Evolutionary conservation across 2,797 vertebrate species (phyloP).

Genomic region (Acomys russatus): DNA sequence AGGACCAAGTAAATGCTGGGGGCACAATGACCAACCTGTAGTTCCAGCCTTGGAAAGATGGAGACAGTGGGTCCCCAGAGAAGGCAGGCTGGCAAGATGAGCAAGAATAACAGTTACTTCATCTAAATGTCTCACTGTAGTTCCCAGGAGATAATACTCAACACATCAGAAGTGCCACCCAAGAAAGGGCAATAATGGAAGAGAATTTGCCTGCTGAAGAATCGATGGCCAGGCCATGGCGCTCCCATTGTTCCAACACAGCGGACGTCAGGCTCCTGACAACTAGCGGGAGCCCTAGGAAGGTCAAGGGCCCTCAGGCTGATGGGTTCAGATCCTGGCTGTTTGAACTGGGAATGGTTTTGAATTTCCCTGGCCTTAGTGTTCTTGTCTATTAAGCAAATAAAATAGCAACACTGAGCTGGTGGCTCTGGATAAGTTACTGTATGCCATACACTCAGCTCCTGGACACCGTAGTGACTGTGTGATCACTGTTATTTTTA

Average conservation of each 20-base stretch:
- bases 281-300: not conserved
- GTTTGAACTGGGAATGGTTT: not conserved
- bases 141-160: slow-evolving; percentile 56
- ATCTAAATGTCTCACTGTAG: slow-evolving; percentile 19
- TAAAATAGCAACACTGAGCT: not conserved
- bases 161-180: slow-evolving; percentile 32
- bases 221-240: not conserved
- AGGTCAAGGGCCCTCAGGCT: not conserved
- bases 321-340: not conserved
- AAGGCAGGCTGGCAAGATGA: not conserved
- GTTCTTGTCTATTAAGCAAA: slow-evolving; percentile 17
- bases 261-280: not conserved
- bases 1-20: not conserved
- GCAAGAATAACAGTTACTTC: not conserved
- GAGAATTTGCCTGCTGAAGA: slow-evolving; percentile 6
- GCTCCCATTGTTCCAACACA: not conserved
- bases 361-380: not conserved
- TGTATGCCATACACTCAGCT: not conserved
- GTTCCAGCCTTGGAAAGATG: not conserved
- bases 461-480: not conserved
- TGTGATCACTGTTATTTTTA: slow-evolving; percentile 2
- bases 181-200: slow-evolving; percentile 34
- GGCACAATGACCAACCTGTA: too few relatives aligned
- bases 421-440: not conserved
- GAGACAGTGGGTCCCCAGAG: too few relatives aligned